Base-by-base conservation (phyloP, 2,888 invertebrate species). In the Phrixothrix hirtus region DNA sequence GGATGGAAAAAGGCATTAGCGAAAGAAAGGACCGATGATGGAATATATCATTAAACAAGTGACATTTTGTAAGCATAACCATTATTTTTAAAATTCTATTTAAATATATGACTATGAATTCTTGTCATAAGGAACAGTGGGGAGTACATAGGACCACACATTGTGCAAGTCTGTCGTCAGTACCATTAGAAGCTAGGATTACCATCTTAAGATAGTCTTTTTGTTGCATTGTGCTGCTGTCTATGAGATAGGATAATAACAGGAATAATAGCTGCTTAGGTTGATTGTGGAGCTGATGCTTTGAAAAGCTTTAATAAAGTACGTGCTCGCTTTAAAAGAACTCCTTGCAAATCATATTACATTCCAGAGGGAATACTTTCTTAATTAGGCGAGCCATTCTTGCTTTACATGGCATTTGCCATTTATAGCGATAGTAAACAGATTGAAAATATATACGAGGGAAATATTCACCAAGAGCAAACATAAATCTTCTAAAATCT, bases 161-260 rank as follows among this genome's bases (percentile, higher is more conserved):
- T 37, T 39, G 46, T 41, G 55, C 50, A 38, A 39, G 32, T 43
- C 55, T 55, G 58, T 58, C 58, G 51, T 58, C 58, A 53, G 58
- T 45, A 44, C 55, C 58, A 58, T 57, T 57, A 57, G 45, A 53
- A 42, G 32, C 49, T 47, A 37, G 58, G 58, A 58, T 58, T 55
- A 58, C 51, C 47, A 45, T 58, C 55, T 48, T 48, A 9, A 44
- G 46, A 51, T 51, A 48, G 44, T 34, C 30, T 49, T 53, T 37
- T 50, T 53, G 47, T 50, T 38, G 41, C 39, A 51, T 55, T 57
- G 53, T 57, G 31, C 38, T 45, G 35, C 45, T 42, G 52, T 49
- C 53, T 39, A 14, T 16, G 35, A 45, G 53, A 46, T 53, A 49
- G 34, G 41, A 46, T 53, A 53, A 57, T 48, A 48, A 50, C 42